phyloP scores from a whole-genome alignment of 2,797 vertebrate species.

The Gambusia yucatana region DNA sequence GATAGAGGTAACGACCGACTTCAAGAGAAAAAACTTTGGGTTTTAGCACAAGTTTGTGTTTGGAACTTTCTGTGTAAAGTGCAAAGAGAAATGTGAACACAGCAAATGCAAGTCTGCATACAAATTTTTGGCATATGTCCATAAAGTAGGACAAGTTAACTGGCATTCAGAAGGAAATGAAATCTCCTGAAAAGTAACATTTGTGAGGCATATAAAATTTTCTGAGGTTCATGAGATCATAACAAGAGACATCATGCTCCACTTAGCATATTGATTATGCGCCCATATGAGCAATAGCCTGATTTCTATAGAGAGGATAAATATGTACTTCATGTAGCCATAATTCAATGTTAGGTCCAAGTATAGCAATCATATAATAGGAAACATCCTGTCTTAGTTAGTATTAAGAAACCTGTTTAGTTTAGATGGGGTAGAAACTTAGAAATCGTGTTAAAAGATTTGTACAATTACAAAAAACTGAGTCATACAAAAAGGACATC shows the following conservation, averaged over 20 bases:
- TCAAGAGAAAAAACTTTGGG: slow-evolving; percentile 69
- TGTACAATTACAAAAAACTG: not conserved
- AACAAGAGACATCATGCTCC: not conserved
- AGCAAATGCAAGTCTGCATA: slow-evolving; percentile 26
- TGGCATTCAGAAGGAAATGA: not conserved
- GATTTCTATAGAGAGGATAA: not conserved
- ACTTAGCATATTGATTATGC: not conserved
- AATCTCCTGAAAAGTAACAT: not conserved
- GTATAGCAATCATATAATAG: not conserved
- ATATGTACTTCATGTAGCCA: not conserved
- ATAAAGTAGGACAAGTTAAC: slow-evolving; percentile 44
- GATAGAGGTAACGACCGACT: slow-evolving; percentile 62
- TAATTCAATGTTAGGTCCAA: not conserved
- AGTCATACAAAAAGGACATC: not conserved
- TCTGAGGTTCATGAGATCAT: not conserved
- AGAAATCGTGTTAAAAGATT: not conserved
- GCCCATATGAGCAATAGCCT: not conserved
- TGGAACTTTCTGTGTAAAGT: slow-evolving; percentile 54
- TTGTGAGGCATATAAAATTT: not conserved
- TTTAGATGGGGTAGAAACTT: not conserved
- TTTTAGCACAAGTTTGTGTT: slow-evolving; percentile 60
- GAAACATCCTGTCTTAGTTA: not conserved
- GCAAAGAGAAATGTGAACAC: slow-evolving; percentile 34
- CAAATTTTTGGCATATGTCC: slow-evolving; percentile 20
- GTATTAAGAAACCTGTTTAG: not conserved